Percentiles rank a stretch among this genome's conserved stretches.
These are phyloP conservation scores for Babylonia areolata DNA, from an alignment of 1,140 invertebrate species.

Conservation along the genomic window DNA sequence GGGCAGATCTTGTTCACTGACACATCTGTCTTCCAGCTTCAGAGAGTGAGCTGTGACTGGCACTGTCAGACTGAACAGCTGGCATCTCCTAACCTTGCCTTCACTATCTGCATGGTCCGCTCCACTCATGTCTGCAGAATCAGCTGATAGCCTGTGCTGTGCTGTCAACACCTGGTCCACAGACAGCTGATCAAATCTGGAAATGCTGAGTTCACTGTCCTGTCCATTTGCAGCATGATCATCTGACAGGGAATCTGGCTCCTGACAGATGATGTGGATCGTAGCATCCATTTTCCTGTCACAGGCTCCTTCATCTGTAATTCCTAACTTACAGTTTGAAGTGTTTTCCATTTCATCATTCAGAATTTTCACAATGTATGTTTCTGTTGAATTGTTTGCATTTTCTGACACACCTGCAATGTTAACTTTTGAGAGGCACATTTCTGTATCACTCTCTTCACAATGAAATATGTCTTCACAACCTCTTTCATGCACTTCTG, in stretches of 20 bases:
- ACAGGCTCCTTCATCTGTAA: neutral
- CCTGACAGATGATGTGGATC: neutral
- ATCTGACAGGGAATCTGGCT: neutral
- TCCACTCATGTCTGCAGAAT: neutral
- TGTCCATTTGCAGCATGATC: neutral
- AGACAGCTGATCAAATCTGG: neutral
- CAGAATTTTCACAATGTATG: neutral
- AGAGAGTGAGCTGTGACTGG: neutral
- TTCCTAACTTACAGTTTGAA: neutral
- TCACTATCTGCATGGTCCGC: neutral
- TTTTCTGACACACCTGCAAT: neutral
- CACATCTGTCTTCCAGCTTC: conserved; percentile 10
- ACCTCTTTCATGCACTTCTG: neutral
- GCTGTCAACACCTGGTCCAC: neutral
- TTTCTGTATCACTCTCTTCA: neutral
- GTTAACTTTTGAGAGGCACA: no score
- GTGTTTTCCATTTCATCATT: neutral
- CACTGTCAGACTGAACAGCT: neutral
- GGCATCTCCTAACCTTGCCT: neutral
- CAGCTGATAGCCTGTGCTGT: neutral
- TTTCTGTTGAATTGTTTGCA: neutral
- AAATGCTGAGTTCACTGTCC: neutral
- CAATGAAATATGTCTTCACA: neutral
- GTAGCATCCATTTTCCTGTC: neutral
- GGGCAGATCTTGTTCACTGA: neutral